Evolutionary conservation across 2,113 vertebrate genomes (phyloP).

Genomic region (Euleptes europaea): DNA sequence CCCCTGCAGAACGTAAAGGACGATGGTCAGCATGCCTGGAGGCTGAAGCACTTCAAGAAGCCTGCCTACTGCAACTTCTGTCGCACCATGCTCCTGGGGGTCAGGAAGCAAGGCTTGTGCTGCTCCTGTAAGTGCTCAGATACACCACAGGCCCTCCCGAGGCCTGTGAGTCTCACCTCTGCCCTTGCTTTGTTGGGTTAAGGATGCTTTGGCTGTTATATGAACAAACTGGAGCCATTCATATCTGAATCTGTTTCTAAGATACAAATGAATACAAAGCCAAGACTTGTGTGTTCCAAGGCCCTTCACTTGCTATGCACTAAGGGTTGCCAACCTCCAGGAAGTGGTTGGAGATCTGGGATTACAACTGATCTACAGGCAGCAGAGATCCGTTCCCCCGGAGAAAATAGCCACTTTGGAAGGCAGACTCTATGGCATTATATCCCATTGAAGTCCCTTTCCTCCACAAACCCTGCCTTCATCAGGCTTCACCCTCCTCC

Average conservation of each 20-base stretch:
- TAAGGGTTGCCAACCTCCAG: too few relatives aligned
- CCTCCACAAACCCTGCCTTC: too few relatives aligned
- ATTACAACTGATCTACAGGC: too few relatives aligned
- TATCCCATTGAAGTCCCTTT: too few relatives aligned
- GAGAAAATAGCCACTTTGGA: too few relatives aligned
- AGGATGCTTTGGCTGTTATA: not conserved
- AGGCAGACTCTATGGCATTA: too few relatives aligned
- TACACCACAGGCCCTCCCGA: not conserved
- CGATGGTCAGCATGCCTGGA: conserved; percentile 91
- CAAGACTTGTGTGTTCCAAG: not conserved
- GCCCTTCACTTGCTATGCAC: not conserved
- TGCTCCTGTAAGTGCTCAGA: conserved; percentile 84
- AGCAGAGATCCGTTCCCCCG: too few relatives aligned
- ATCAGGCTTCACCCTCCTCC: too few relatives aligned
- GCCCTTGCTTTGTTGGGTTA: not conserved
- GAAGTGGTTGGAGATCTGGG: too few relatives aligned
- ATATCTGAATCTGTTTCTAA: not conserved
- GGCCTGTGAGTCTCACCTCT: not conserved
- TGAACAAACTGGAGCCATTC: not conserved
- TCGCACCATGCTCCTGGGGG: conserved; percentile 89
- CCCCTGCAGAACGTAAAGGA: conserved; percentile 83
- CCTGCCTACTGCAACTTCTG: conserved; percentile 97
- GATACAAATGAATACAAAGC: too few relatives aligned
- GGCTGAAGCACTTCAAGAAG: conserved; percentile 96
- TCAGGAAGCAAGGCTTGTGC: conserved; percentile 94